Percentiles rank a stretch among this genome's conserved stretches.
Evolutionary conservation across 2,113 vertebrate species (phyloP).

Genomic region (Vulpes lagopus): DNA sequence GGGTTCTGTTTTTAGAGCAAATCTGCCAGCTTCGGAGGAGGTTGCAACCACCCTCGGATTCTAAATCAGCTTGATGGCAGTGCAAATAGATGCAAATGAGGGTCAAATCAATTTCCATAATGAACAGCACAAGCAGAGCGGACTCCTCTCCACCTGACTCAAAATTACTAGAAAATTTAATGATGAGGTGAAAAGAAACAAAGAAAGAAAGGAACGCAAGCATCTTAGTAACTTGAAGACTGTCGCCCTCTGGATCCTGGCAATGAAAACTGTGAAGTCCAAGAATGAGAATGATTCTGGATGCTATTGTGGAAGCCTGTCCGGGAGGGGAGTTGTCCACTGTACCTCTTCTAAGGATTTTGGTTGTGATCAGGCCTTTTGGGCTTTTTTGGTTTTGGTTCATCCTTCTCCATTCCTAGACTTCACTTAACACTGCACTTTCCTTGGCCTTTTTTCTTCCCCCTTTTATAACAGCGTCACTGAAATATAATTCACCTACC

Average conservation of each 20-base stretch:
- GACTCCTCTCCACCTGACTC: conserved; percentile 77
- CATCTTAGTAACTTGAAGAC: conserved; percentile 19
- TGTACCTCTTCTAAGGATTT: neutral
- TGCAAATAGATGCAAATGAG: conserved; percentile 84
- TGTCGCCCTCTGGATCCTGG: neutral
- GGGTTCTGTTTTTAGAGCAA: conserved; percentile 79
- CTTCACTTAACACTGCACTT: neutral
- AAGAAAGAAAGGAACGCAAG: conserved; percentile 24
- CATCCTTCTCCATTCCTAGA: neutral
- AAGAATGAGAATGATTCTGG: neutral
- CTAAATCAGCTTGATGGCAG: conserved; percentile 83
- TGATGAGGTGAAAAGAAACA: neutral
- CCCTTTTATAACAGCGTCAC: neutral
- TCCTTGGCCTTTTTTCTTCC: neutral
- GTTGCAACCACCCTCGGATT: conserved; percentile 79
- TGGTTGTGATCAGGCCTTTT: neutral
- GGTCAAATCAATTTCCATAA: conserved; percentile 85
- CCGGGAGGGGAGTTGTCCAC: neutral
- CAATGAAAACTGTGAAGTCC: neutral
- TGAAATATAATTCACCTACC: conserved; percentile 9
- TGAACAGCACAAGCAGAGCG: conserved; percentile 69
- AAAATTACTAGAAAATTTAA: conserved; percentile 76
- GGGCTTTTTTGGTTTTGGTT: neutral
- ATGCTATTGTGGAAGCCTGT: neutral
- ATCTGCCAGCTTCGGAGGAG: conserved; percentile 80